Base-by-base conservation (phyloP, 1,140 invertebrate species). In the Contarinia nasturtii region DNA sequence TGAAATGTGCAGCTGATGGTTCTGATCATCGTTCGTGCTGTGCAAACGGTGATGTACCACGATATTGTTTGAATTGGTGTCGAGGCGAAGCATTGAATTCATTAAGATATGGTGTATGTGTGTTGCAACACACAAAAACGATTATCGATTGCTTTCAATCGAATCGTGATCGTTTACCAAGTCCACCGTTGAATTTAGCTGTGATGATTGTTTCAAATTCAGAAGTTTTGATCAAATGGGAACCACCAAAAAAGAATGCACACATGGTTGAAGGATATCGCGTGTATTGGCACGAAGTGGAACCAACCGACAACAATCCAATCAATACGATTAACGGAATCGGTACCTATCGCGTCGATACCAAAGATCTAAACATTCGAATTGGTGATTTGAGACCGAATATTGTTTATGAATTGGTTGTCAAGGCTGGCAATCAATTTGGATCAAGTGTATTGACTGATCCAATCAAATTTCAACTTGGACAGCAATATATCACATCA, bases 71-170 rank as follows among this genome's bases (percentile, higher is more conserved):
- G 33, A 80, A 85, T 56, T 82, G 81, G 72, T 66, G 64, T 44
- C 64, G 74, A 0, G 80, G 80, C 1, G 72, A 79, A 50, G 67
- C 77, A 0, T 63, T 80, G 5, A 57, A 70, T 18, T 72, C 72
- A 47, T 70, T 72, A 33, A 27, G 10, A 27, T 27, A 27, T 27
- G 74, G 75, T 45, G 59, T 75, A 1, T 88, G 84, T 55, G 73
- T 80, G 1, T 57, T 86, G 2, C 72, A 75, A 20, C 78, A 84
- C 55, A 79, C 81, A 1, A 72, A 77, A 43, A 71, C 76, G 34
- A 86, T 86, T 33, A 71, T 86, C 38, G 74, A 74, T 11, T 88
- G 85, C 62, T 88, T 88, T 64, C 72, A 85, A 43, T 82, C 85
- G 59, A 75, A 80, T 15, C 71, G 79, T 49, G 78, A 81, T 63